Evolutionary conservation across 2,797 vertebrate species (phyloP), one percentile per base, ranked within the genome.

Genomic region (Sebastes hubbsi): DNA sequence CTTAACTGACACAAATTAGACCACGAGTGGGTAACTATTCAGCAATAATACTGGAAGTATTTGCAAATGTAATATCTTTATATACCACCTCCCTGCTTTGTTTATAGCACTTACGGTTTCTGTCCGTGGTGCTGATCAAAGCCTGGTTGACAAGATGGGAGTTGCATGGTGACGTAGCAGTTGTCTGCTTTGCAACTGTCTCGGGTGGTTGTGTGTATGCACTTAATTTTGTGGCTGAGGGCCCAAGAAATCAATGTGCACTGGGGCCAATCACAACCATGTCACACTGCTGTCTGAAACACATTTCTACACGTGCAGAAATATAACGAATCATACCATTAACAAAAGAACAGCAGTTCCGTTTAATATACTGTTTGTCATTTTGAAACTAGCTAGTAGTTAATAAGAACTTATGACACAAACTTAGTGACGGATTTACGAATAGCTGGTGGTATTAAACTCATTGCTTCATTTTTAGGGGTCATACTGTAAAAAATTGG

Each of bases 201-300:
- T 34, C 0, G 30, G 0, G 20, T 13, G 29, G 18, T 32, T 61
- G 30, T 34, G 30, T 62, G 60, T 22, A n/a, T 62, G 30, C 30
- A n/a, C 22, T 63, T n/a, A 0, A 14, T 22, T 58, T 54, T n/a
- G 0, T 0, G 52, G n/a, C 46, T 49, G 46, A 20, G 1, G 46
- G 8, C 1, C 46, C 46, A 49, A 20, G 46, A 49, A 49, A 8
- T 0, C 0, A 20, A 49, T 8, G 0, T 54, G 49, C 49, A 54
- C 20, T 22, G 49, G 8, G 49, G 49, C 20, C 20, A 54, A n/a
- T 54, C 20, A 22, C 49, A 54, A 54, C 49, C 20, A 54, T 54
- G 49, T 22, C 0, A 54, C 20, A 0, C 20, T 54, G 49, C 49
- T n/a, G 20, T 54, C 20, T 54, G 49, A 55, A 29, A 54, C 27